Evolutionary conservation across 2,113 vertebrate genomes (phyloP).

Genomic region (Acanthisitta chloris): DNA sequence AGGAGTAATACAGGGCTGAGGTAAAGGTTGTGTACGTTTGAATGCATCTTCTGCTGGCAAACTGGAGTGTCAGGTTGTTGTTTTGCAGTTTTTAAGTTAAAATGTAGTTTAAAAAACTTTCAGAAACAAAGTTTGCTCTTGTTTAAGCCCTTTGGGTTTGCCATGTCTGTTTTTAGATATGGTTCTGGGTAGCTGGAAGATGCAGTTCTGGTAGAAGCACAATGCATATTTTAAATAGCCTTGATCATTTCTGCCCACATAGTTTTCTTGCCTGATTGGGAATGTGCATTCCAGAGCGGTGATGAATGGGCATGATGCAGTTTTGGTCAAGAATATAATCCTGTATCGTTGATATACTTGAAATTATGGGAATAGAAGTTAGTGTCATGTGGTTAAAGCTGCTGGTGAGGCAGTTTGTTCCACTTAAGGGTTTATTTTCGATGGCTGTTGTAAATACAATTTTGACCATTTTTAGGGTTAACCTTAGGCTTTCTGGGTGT

Average conservation of each 20-base stretch:
- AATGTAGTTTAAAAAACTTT: not conserved
- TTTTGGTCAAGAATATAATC: not conserved
- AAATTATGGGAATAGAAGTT: not conserved
- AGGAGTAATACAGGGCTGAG: not conserved
- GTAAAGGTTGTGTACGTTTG: not conserved
- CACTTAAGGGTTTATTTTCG: not conserved
- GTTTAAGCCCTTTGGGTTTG: not conserved
- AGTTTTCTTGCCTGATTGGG: not conserved
- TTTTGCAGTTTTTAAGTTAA: not conserved
- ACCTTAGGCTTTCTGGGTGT: not conserved
- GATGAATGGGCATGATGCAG: not conserved
- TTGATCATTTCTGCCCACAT: not conserved
- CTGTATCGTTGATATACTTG: not conserved
- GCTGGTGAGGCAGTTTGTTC: not conserved
- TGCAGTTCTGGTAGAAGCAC: not conserved
- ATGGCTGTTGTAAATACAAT: not conserved
- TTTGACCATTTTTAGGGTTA: not conserved
- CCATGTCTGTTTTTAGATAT: not conserved
- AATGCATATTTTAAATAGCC: not conserved
- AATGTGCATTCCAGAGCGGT: conserved; percentile 35
- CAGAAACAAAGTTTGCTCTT: not conserved
- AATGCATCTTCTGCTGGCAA: not conserved
- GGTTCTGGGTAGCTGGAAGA: not conserved
- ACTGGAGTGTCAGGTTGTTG: not conserved
- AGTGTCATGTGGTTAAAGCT: not conserved